Percentiles rank a stretch among this genome's conserved stretches.
phyloP scores from a whole-genome alignment of 2,113 vertebrate genomes.

The Vimba vimba region DNA sequence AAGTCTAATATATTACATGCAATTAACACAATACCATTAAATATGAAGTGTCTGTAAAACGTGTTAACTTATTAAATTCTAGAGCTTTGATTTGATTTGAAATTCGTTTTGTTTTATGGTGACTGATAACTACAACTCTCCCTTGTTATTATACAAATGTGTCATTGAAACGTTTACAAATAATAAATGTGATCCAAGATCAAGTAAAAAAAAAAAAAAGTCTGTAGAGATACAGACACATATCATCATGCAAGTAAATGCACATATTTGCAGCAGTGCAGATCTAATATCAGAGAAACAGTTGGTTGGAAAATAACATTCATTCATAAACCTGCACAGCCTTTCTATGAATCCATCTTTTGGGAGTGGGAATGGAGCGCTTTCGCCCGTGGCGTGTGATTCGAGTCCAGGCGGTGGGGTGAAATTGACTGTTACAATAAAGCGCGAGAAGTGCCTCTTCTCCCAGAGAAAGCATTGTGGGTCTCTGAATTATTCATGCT shows the following conservation, averaged over 20 bases:
- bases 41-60: no score
- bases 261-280: background rate
- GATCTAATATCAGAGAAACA: background rate
- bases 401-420: conserved; percentile 41
- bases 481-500: conserved; percentile 63
- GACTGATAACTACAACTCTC: no score
- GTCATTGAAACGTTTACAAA: no score
- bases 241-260: background rate
- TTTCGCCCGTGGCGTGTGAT: conserved; percentile 38
- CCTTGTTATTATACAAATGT: no score
- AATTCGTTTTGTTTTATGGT: no score
- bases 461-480: conserved; percentile 56
- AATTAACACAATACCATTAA: no score
- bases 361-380: conserved; percentile 9
- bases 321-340: conserved; percentile 5
- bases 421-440: conserved; percentile 59
- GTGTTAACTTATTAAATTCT: no score
- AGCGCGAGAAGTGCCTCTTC: conserved; percentile 47
- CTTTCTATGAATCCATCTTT: conserved; percentile 5
- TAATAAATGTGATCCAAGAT: no score
- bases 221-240: background rate
- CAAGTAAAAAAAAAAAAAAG: no score
- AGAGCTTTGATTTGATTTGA: no score
- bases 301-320: background rate
- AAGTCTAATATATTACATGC: no score